Percentiles rank a stretch among this genome's conserved stretches.
These are phyloP conservation scores for Babyrousa celebensis DNA, from an alignment of 2,797 vertebrate species.

Conservation along the genomic window DNA sequence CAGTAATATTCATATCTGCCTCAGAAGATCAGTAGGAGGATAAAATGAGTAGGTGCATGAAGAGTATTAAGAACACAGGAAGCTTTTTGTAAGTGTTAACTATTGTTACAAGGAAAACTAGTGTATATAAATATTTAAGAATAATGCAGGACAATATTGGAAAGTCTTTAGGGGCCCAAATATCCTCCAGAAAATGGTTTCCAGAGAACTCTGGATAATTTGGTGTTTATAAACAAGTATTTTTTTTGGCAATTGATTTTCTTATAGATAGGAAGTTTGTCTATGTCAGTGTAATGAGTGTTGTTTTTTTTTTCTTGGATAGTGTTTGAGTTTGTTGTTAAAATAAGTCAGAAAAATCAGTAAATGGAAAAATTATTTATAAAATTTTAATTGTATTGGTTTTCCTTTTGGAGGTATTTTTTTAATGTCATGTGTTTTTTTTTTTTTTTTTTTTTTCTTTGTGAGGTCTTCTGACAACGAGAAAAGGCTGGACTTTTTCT, in stretches of 20 bases:
- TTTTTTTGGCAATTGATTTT: conserved; percentile 16
- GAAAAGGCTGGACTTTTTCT: background rate
- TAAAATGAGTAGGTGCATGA: background rate
- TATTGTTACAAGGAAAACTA: conserved; percentile 27
- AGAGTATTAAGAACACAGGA: conserved; percentile 3
- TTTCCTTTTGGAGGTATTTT: background rate
- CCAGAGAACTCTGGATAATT: background rate
- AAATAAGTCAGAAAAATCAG: background rate
- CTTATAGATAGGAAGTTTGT: background rate
- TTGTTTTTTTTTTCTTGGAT: conserved; percentile 36
- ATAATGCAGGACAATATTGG: background rate
- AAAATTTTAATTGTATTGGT: background rate
- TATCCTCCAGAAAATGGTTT: background rate
- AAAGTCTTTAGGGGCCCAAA: background rate
- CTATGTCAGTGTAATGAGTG: background rate
- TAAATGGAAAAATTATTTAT: background rate
- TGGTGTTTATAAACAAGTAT: conserved; percentile 29
- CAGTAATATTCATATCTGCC: background rate
- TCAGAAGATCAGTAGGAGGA: background rate
- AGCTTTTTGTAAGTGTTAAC: background rate
- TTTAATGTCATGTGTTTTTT: background rate
- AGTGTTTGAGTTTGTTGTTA: background rate
- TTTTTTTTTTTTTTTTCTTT: background rate
- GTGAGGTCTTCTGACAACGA: background rate
- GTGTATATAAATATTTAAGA: background rate